These are phyloP conservation scores for Athene noctua DNA, from an alignment of 2,113 vertebrate species.

Conservation along the genomic window DNA sequence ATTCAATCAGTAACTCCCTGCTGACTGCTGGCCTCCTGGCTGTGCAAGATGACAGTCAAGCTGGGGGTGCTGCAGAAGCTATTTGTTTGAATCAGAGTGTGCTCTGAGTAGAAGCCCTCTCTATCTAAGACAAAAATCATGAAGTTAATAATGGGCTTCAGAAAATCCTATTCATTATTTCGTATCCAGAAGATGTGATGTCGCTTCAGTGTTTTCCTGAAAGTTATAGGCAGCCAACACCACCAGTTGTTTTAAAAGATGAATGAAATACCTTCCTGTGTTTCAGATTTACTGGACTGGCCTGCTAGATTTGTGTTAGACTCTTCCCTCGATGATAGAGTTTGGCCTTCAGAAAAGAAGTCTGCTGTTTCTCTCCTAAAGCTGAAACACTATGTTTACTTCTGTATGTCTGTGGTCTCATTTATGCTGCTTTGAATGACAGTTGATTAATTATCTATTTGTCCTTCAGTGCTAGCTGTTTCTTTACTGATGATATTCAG, in stretches of 20 bases:
- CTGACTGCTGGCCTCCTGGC: background rate
- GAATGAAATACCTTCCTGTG: background rate
- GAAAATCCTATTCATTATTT: background rate
- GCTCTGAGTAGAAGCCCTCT: background rate
- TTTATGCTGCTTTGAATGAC: background rate
- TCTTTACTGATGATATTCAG: constrained; percentile 89
- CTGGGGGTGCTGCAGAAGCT: background rate
- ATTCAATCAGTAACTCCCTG: background rate
- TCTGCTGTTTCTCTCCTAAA: background rate
- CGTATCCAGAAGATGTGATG: background rate
- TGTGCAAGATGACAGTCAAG: background rate
- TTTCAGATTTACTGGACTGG: background rate
- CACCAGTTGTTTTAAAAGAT: background rate
- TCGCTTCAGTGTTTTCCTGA: background rate
- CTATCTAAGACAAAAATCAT: background rate
- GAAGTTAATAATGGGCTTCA: background rate
- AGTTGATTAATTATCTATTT: constrained; percentile 11
- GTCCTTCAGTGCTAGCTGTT: constrained; percentile 87
- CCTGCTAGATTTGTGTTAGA: background rate
- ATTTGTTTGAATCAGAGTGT: background rate
- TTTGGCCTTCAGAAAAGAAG: background rate
- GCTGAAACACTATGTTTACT: background rate
- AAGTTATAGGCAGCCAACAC: background rate
- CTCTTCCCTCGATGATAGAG: background rate
- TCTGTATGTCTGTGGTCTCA: background rate